Evolutionary conservation across 2,113 vertebrate genomes (phyloP).

Genomic region (Microcebus tavaratra): DNA sequence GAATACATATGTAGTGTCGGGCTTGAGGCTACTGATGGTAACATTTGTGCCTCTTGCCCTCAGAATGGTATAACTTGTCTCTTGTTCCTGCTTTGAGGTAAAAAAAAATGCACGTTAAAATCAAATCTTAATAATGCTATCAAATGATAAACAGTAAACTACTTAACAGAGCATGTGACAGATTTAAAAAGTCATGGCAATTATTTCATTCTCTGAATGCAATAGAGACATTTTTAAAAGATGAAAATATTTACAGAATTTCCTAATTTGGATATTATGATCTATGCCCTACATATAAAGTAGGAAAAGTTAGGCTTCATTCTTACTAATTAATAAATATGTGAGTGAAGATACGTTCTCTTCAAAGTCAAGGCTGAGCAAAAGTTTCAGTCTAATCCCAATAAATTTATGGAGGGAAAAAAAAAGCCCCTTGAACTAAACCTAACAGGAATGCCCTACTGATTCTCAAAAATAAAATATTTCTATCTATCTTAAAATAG

Average conservation of each 20-base stretch:
- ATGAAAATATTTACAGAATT: neutral
- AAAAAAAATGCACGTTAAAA: constrained; percentile 80
- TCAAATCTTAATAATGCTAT: neutral
- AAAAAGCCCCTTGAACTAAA: neutral
- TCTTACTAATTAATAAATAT: neutral
- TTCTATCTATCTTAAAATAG: neutral
- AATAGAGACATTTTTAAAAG: neutral
- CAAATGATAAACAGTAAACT: constrained; percentile 31
- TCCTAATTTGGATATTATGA: neutral
- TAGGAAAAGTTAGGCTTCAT: neutral
- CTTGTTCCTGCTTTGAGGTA: constrained; percentile 96
- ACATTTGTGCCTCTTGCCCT: constrained; percentile 95
- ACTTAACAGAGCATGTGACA: neutral
- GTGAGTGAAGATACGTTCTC: neutral
- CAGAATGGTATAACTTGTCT: constrained; percentile 98
- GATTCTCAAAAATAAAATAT: neutral
- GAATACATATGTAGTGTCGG: constrained; percentile 95
- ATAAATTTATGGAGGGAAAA: neutral
- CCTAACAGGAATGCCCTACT: neutral
- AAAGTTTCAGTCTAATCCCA: neutral
- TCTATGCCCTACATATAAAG: neutral
- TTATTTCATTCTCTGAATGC: neutral
- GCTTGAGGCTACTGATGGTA: constrained; percentile 95
- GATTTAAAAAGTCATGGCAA: neutral
- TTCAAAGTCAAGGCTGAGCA: neutral